Conservation (phyloP, 2,797 vertebrate genomes). For the Acridotheres tristis region DNA sequence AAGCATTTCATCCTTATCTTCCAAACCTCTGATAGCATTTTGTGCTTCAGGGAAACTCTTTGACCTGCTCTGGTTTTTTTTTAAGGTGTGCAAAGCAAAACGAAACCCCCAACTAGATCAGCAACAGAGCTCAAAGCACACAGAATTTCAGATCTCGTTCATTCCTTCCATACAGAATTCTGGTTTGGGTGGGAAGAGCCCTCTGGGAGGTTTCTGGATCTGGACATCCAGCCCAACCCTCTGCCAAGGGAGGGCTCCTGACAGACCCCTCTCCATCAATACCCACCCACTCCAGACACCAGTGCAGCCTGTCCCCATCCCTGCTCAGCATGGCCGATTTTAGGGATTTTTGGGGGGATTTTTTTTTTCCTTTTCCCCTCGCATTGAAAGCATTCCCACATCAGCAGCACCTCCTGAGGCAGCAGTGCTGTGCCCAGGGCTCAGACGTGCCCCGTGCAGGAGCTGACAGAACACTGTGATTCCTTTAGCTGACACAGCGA, state of each 20-base stretch:
- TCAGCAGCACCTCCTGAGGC: not conserved
- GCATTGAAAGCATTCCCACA: not conserved
- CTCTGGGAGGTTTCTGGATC: not conserved
- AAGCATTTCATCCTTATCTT: not conserved
- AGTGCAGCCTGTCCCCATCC: rapidly evolving
- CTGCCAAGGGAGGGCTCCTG: not conserved
- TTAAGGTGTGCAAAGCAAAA: not conserved
- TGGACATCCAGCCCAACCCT: not conserved
- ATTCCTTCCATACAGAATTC: rapidly evolving
- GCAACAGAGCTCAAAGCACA: not conserved
- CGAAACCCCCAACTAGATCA: rapidly evolving
- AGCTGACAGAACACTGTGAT: constrained; percentile 56
- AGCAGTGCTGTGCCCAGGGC: not conserved
- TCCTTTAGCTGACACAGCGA: not conserved
- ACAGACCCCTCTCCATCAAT: rapidly evolving
- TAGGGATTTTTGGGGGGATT: not conserved
- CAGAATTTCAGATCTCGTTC: rapidly evolving
- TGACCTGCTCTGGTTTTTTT: not conserved
- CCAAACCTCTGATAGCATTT: not conserved
- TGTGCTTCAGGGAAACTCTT: not conserved
- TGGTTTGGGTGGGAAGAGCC: not conserved
- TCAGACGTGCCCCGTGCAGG: not conserved
- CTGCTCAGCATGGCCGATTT: not conserved
- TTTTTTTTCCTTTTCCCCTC: not conserved
- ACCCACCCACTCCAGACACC: rapidly evolving